Evolutionary conservation across 1,140 invertebrate species (phyloP).

Genomic region (Campoletis sonorensis): DNA sequence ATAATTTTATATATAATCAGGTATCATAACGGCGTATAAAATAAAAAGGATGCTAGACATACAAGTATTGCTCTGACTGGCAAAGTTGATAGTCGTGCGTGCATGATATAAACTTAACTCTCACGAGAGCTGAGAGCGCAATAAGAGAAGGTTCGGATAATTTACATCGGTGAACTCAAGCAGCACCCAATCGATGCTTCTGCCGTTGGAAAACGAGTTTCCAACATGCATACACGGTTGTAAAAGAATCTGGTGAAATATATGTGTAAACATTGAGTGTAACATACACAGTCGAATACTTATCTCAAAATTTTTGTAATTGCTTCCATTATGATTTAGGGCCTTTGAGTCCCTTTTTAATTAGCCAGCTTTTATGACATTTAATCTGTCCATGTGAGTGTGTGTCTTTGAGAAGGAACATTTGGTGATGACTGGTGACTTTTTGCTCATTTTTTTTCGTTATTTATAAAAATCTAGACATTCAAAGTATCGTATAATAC

Average conservation of each 20-base stretch:
- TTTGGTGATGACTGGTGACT: neutral
- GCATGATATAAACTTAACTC: constrained; percentile 16
- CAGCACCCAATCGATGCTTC: constrained; percentile 22
- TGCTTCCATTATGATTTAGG: constrained; percentile 37
- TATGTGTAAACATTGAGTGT: neutral
- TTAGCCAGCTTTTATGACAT: neutral
- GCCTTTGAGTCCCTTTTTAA: constrained; percentile 16
- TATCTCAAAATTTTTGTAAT: constrained; percentile 37
- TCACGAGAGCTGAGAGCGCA: neutral
- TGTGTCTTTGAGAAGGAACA: neutral
- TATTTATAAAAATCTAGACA: too few species aligned
- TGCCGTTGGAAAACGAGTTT: constrained; percentile 28
- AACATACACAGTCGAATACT: neutral
- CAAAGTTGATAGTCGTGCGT: neutral
- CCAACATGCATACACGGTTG: neutral
- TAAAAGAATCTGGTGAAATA: neutral
- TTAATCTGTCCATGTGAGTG: neutral
- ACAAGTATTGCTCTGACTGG: neutral
- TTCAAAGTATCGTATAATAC: too few species aligned
- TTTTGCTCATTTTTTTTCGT: too few species aligned
- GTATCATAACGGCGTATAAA: neutral
- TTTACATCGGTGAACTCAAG: constrained; percentile 36
- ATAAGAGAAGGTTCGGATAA: constrained; percentile 38
- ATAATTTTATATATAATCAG: too few species aligned
- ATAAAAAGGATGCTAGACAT: constrained; percentile 5